Conservation (phyloP, 2,113 vertebrate genomes). For the Rousettus leschenaultii region DNA sequence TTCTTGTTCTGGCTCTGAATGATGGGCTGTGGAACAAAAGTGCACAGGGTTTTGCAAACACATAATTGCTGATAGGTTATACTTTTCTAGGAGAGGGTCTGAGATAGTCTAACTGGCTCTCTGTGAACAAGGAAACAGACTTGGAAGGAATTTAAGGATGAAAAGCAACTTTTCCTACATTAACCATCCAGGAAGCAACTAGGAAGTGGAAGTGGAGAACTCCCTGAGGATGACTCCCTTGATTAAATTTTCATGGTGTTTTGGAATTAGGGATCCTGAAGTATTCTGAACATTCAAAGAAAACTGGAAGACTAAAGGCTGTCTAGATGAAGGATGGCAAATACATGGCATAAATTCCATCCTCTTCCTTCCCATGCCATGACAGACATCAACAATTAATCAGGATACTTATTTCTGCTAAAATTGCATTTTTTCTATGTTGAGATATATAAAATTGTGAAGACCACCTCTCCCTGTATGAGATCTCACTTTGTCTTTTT, state of each 20-base stretch:
- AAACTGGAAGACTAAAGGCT: background rate
- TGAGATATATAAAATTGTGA: background rate
- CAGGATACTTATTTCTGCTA: background rate
- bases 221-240: background rate
- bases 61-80: background rate
- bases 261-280: background rate
- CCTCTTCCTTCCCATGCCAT: background rate
- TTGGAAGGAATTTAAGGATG: background rate
- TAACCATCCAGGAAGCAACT: background rate
- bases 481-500: background rate
- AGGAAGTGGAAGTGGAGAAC: background rate
- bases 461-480: background rate
- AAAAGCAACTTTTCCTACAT: background rate
- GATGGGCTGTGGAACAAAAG: background rate
- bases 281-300: background rate
- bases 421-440: background rate
- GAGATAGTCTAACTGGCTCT: background rate
- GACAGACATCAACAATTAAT: background rate
- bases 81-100: background rate
- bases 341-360: background rate
- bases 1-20: background rate
- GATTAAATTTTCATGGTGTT: background rate
- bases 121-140: background rate
- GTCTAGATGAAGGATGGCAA: background rate
- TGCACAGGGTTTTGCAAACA: background rate